Percentiles rank a stretch among this genome's conserved stretches.
phyloP scores from a whole-genome alignment of 1,140 invertebrate species.

The Pollicipes pollicipes region DNA sequence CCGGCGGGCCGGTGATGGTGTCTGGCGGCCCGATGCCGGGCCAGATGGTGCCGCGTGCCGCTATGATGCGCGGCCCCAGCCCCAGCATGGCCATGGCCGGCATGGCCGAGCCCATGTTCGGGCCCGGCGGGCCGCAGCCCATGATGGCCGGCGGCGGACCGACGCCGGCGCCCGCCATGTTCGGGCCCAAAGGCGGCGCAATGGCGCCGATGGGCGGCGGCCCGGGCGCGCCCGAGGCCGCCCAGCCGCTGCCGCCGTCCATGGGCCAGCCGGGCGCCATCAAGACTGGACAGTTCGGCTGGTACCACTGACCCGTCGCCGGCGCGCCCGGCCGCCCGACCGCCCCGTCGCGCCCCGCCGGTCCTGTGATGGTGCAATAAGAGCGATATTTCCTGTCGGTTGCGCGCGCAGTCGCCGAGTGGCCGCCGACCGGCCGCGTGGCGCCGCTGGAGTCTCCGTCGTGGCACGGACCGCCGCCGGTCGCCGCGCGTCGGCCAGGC shows the following conservation, averaged over 20 bases:
- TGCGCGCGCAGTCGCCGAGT: too few relatives aligned
- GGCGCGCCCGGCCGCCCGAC: too few relatives aligned
- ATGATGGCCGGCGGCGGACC: conserved; percentile 13
- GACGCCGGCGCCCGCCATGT: conserved; percentile 14
- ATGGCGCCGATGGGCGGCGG: conserved; percentile 20
- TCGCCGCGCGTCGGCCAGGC: too few relatives aligned
- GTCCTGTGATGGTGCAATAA: conserved; percentile 1
- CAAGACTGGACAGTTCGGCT: conserved; percentile 32
- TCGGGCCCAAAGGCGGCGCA: conserved; percentile 7
- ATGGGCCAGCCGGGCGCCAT: conserved; percentile 50
- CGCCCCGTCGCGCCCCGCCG: not conserved
- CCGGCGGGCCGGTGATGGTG: conserved; percentile 25
- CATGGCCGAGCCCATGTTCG: conserved; percentile 18
- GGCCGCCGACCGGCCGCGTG: too few relatives aligned
- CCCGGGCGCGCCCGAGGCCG: conserved; percentile 33
- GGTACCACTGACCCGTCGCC: not conserved
- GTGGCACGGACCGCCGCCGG: too few relatives aligned
- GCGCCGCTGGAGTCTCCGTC: too few relatives aligned
- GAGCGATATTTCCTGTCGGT: not conserved
- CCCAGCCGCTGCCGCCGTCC: conserved; percentile 54
- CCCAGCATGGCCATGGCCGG: conserved; percentile 20
- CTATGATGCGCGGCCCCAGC: too few relatives aligned
- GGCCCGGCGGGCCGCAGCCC: conserved; percentile 18
- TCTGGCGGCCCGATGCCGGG: conserved; percentile 19
- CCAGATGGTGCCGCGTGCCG: too few relatives aligned